A percentile compares a stretch with the other conserved stretches of the same genome.
phyloP scores from a whole-genome alignment of 2,888 invertebrate genomes.

The Andrena flavipes region DNA sequence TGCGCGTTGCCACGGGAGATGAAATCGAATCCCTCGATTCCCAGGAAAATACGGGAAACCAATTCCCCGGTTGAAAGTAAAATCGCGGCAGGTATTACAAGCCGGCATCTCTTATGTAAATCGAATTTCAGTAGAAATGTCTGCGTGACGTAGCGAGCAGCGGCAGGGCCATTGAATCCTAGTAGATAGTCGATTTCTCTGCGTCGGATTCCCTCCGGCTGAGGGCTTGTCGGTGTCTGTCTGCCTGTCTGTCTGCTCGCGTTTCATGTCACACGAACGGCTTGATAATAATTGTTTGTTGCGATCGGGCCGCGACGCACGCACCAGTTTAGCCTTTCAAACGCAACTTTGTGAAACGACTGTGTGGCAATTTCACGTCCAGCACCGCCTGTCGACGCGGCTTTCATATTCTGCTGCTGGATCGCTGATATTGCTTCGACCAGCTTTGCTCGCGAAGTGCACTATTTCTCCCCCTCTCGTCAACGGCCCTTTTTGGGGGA shows the following conservation, averaged over 20 bases:
- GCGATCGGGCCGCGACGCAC: conserved; percentile 39
- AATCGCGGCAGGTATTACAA: conserved; percentile 44
- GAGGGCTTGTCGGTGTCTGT: conserved; percentile 66
- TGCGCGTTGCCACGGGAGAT: conserved; percentile 12
- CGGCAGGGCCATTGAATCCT: conserved; percentile 65
- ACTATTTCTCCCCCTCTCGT: not conserved
- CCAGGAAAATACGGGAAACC: conserved; percentile 29
- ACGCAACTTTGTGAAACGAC: conserved; percentile 39
- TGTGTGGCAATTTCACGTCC: conserved; percentile 48
- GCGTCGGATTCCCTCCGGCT: conserved; percentile 65
- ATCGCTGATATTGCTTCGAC: conserved; percentile 23
- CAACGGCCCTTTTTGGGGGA: not conserved
- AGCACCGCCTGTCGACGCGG: conserved; percentile 27
- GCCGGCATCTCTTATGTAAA: conserved; percentile 60
- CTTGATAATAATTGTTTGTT: conserved; percentile 72
- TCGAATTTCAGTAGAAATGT: conserved; percentile 75
- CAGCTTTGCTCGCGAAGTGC: not conserved
- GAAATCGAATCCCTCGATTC: conserved; percentile 24
- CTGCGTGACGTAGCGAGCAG: conserved; percentile 59
- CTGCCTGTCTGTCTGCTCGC: conserved; percentile 68
- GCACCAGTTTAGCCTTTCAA: conserved; percentile 31
- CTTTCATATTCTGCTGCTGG: conserved; percentile 31
- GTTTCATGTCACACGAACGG: conserved; percentile 69
- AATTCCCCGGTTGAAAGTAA: conserved; percentile 51
- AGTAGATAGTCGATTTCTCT: conserved; percentile 69